These are phyloP conservation scores for Brachionichthys hirsutus DNA, from an alignment of 2,113 vertebrate genomes.

Conservation along the genomic window DNA sequence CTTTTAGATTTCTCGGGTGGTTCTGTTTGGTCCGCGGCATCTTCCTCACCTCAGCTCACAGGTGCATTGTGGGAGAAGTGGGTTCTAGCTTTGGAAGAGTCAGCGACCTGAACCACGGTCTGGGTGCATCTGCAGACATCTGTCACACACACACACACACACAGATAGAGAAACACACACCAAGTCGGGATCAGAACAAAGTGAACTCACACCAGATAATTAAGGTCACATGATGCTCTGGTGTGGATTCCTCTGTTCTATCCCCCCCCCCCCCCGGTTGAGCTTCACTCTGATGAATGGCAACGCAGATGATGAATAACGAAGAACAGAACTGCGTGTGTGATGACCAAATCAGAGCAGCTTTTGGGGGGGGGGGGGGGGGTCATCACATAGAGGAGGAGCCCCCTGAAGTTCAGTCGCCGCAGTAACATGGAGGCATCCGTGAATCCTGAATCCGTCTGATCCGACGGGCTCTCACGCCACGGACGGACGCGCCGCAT, in stretches of 20 bases:
- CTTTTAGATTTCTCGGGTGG: constrained; percentile 96
- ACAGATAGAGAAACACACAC: constrained; percentile 3
- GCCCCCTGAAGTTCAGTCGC: constrained; percentile 19
- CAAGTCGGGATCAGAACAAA: constrained; percentile 27
- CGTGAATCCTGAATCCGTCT: background rate
- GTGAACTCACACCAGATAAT: constrained; percentile 26
- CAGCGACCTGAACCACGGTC: constrained; percentile 24
- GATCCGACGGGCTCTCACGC: background rate
- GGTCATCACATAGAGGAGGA: background rate
- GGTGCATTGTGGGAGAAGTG: constrained; percentile 62
- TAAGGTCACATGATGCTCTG: constrained; percentile 14
- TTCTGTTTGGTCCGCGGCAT: constrained; percentile 99
- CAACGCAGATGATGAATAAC: constrained; percentile 14
- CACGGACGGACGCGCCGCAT: constrained; percentile 2
- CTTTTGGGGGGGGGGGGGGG: background rate
- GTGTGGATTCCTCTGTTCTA: constrained; percentile 10
- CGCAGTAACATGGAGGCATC: constrained; percentile 5
- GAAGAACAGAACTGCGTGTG: constrained; percentile 44
- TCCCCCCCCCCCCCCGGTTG: no score
- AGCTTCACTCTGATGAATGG: constrained; percentile 29
- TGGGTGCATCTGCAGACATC: constrained; percentile 52
- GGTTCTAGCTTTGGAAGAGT: constrained; percentile 22
- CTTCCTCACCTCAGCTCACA: constrained; percentile 76
- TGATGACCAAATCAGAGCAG: background rate
- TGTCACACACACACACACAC: constrained; percentile 9